Evolutionary conservation across 2,888 invertebrate genomes (phyloP).

Genomic region (Leistus spinibarbis): DNA sequence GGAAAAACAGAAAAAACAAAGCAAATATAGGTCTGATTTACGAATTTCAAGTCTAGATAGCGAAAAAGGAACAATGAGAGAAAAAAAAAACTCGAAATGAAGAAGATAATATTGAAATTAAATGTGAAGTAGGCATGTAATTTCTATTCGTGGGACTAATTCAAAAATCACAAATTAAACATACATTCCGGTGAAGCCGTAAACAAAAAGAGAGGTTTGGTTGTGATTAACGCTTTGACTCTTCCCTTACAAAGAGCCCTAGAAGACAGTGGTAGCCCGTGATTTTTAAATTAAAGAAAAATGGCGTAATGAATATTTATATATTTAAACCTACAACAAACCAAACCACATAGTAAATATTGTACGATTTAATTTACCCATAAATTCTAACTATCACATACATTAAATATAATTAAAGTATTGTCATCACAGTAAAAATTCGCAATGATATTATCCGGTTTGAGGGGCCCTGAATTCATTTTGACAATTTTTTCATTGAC

Average conservation of each 20-base stretch:
- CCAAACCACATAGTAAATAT: too few relatives aligned
- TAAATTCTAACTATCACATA: too few relatives aligned
- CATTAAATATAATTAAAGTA: too few relatives aligned
- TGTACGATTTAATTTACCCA: too few relatives aligned
- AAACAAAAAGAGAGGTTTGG: conserved; percentile 23
- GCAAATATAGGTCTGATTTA: not conserved
- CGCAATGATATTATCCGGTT: too few relatives aligned
- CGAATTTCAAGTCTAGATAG: not conserved
- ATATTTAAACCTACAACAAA: too few relatives aligned
- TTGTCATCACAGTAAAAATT: too few relatives aligned
- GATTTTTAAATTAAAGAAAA: not conserved
- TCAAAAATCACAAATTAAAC: conserved; percentile 23
- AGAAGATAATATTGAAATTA: not conserved
- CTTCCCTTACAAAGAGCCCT: not conserved
- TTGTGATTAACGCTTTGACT: conserved; percentile 19
- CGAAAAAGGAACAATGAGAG: not conserved
- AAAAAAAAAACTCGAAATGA: not conserved
- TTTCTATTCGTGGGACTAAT: not conserved
- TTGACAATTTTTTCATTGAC: too few relatives aligned
- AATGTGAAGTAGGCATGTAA: not conserved
- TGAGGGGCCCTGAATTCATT: too few relatives aligned
- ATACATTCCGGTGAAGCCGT: conserved; percentile 13
- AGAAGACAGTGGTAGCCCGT: not conserved
- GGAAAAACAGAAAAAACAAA: not conserved
- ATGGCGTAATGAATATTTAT: too few relatives aligned